These are phyloP conservation scores for Desoria tigrina DNA, from an alignment of 2,888 invertebrate genomes.

Conservation along the genomic window DNA sequence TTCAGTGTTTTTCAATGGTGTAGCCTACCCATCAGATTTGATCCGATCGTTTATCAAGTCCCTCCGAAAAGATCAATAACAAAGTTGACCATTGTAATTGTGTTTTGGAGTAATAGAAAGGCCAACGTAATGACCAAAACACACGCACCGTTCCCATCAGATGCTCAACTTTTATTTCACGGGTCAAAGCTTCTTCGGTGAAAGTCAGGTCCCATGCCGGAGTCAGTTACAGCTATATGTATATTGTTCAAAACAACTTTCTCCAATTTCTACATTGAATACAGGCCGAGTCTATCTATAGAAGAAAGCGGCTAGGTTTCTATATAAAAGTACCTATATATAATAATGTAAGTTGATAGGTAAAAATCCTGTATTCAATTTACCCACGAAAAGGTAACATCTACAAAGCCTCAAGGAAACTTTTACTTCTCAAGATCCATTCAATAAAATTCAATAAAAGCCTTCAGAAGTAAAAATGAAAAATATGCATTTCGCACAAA, in stretches of 20 bases:
- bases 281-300: too few relatives aligned
- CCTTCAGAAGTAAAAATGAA: too few relatives aligned
- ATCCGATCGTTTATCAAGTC: too few relatives aligned
- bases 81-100: slow-evolving; percentile 26
- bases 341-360: not conserved
- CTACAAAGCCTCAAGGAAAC: too few relatives aligned
- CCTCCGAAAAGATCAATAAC: slow-evolving; percentile 17
- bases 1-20: too few relatives aligned
- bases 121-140: slow-evolving; percentile 1
- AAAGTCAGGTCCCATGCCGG: not conserved
- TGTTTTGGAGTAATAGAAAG: slow-evolving; percentile 14
- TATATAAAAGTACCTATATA: not conserved
- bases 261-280: too few relatives aligned
- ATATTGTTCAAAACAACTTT: not conserved
- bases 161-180: not conserved
- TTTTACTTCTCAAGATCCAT: too few relatives aligned
- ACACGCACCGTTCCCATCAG: slow-evolving; percentile 14
- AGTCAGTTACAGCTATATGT: not conserved
- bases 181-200: not conserved
- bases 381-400: too few relatives aligned
- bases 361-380: not conserved
- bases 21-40: too few relatives aligned
- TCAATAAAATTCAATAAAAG: too few relatives aligned
- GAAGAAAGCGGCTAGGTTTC: too few relatives aligned
- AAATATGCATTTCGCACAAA: too few relatives aligned